Evolutionary conservation across 2,113 vertebrate species (phyloP).

Genomic region (Siniperca chuatsi): DNA sequence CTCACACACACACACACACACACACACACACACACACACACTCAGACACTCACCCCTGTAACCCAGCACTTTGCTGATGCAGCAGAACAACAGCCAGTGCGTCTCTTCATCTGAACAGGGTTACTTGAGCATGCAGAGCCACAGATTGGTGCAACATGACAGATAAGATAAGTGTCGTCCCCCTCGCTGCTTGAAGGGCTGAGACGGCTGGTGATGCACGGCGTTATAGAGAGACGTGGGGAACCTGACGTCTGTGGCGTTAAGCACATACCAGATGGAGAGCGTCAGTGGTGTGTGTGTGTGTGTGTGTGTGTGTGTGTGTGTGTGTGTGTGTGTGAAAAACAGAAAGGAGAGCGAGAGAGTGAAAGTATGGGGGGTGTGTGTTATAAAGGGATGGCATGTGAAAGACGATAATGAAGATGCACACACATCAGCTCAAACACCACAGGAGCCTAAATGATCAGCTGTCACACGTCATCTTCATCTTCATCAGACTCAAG

Average conservation of each 20-base stretch:
- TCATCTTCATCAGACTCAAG: background rate
- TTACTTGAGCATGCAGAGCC: constrained; percentile 46
- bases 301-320: constrained; percentile 8
- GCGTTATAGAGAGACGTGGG: constrained; percentile 25
- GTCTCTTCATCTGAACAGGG: constrained; percentile 51
- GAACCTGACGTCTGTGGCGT: constrained; percentile 43
- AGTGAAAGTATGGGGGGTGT: background rate
- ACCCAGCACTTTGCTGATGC: constrained; percentile 70
- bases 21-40: constrained; percentile 21
- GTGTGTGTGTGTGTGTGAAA: constrained; percentile 2
- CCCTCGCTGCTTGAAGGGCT: constrained; percentile 17
- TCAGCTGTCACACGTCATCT: constrained; percentile 15
- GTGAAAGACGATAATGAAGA: background rate
- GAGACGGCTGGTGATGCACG: constrained; percentile 31
- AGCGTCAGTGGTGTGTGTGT: constrained; percentile 28
- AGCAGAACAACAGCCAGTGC: constrained; percentile 58
- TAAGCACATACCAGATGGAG: constrained; percentile 52
- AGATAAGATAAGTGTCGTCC: constrained; percentile 26
- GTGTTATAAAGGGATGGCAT: background rate
- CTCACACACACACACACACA: constrained; percentile 17
- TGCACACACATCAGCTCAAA: background rate
- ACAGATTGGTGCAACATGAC: constrained; percentile 43
- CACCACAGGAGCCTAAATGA: constrained; percentile 8
- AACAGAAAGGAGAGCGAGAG: background rate
- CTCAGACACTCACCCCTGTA: constrained; percentile 44